Conservation (phyloP, 2,797 vertebrate species). For the Enteromius anoplus region DNA sequence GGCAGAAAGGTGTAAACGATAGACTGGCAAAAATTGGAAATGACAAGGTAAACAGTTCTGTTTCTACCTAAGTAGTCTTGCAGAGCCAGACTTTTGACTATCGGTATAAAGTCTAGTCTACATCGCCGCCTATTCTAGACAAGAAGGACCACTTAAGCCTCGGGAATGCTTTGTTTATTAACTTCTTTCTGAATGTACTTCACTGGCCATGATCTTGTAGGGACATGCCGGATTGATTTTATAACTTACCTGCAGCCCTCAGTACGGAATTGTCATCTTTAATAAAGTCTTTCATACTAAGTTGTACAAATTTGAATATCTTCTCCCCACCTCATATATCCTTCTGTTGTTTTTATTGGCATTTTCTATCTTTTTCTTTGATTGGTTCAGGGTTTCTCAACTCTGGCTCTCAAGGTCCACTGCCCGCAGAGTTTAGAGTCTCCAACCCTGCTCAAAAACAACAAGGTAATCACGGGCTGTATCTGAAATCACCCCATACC, state of each 20-base stretch:
- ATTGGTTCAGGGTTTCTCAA: neutral
- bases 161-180: neutral
- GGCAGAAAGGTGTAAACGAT: neutral
- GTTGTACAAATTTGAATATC: neutral
- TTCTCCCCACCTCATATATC: neutral
- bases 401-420: neutral
- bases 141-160: neutral
- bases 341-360: neutral
- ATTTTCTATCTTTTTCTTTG: neutral
- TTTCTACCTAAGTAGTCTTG: neutral
- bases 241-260: neutral
- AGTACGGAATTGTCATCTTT: neutral
- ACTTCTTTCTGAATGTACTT: neutral
- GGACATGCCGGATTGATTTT: neutral
- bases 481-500: neutral
- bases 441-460: neutral
- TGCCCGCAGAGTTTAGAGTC: neutral
- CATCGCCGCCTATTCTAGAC: neutral
- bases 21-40: slow-evolving; percentile 27
- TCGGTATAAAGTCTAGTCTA: neutral
- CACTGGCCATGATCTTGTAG: neutral
- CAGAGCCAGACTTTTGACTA: neutral
- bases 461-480: neutral
- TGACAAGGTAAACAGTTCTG: slow-evolving; percentile 6
- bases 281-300: neutral